Percentiles rank a stretch among this genome's conserved stretches.
Conservation (phyloP, 1,140 invertebrate species). For the Lepidurus couesii region DNA sequence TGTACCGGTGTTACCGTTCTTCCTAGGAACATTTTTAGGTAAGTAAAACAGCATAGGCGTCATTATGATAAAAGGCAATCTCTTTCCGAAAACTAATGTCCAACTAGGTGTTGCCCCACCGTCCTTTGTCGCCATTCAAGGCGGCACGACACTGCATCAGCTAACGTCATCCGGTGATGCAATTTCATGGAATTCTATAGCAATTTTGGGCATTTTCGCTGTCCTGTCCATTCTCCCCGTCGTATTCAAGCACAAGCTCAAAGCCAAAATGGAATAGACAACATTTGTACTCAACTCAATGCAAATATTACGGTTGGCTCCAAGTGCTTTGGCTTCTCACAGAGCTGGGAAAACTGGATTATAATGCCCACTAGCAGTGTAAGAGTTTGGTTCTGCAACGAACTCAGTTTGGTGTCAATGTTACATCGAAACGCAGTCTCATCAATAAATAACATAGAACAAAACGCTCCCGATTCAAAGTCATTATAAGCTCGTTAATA, state of each 20-base stretch:
- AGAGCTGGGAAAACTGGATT: background rate
- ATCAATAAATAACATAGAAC: constrained; percentile 16
- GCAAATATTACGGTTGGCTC: background rate
- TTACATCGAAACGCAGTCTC: background rate
- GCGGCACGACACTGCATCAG: constrained; percentile 89
- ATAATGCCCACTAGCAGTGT: background rate
- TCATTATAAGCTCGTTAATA: constrained; percentile 49
- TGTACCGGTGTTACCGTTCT: constrained; percentile 87
- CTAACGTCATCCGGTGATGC: constrained; percentile 83
- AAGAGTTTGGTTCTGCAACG: background rate
- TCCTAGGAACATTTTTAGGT: constrained; percentile 80
- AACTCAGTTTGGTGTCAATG: background rate
- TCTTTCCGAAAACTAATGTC: background rate
- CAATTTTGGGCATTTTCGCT: constrained; percentile 68
- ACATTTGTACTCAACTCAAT: constrained; percentile 18
- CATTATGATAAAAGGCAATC: background rate
- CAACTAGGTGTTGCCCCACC: constrained; percentile 91
- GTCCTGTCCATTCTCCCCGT: constrained; percentile 83
- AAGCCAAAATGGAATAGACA: constrained; percentile 67
- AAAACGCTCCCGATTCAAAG: background rate
- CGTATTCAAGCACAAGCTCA: constrained; percentile 75
- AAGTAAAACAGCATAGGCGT: constrained; percentile 36
- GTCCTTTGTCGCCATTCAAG: constrained; percentile 94
- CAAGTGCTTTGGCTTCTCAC: background rate
- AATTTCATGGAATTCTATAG: constrained; percentile 80